Conservation (phyloP, 2,797 vertebrate genomes). For the Nyctalus aviator region DNA sequence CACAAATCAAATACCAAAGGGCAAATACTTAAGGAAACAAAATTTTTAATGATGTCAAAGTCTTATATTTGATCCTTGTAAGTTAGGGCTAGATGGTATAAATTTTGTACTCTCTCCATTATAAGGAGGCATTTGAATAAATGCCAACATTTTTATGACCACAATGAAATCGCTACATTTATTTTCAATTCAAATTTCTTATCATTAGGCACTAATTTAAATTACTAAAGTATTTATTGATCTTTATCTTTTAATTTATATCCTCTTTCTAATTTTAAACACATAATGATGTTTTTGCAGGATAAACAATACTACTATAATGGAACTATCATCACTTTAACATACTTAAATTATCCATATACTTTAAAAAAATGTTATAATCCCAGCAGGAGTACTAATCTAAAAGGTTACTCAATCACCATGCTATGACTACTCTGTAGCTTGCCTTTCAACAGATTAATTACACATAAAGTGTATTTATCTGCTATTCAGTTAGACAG, state of each 20-base stretch:
- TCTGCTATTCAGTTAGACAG: constrained; percentile 50
- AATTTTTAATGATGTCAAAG: neutral
- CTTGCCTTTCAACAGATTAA: constrained; percentile 9
- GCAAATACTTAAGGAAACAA: neutral
- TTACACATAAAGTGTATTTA: constrained; percentile 14
- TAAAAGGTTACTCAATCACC: neutral
- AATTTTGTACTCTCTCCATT: neutral
- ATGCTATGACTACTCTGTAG: neutral
- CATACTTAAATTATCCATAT: neutral
- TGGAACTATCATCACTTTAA: neutral
- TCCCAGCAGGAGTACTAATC: neutral
- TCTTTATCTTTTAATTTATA: neutral
- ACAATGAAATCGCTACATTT: neutral
- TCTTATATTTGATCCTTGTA: neutral
- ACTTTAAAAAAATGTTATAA: neutral
- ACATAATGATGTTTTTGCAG: neutral
- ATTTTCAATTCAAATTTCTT: neutral
- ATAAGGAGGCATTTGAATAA: neutral
- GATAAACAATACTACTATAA: neutral
- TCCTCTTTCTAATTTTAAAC: neutral
- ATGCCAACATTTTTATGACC: neutral
- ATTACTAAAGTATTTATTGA: neutral
- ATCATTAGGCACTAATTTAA: neutral
- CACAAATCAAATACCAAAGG: neutral
- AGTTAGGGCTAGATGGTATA: neutral